phyloP scores from a whole-genome alignment of 2,888 invertebrate genomes.

The Heliconius cydno region DNA sequence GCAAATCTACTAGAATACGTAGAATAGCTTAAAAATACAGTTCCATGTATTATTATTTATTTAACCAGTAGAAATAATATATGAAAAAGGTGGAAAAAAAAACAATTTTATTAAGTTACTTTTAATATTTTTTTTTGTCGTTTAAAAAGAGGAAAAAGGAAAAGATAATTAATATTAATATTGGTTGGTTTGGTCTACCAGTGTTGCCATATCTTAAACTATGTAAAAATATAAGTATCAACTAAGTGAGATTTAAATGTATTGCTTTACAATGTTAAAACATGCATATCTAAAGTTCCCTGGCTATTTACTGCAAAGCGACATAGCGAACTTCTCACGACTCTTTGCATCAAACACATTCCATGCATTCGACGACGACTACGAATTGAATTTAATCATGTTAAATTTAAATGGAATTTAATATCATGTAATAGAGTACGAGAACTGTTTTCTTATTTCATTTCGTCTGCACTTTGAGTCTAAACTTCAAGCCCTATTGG shows the following conservation, averaged over 20 bases:
- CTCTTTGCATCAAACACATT: conserved; percentile 12
- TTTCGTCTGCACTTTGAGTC: background rate
- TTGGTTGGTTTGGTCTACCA: too few relatives aligned
- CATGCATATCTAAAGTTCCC: background rate
- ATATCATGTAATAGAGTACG: conserved; percentile 19
- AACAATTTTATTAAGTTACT: background rate
- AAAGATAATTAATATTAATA: too few relatives aligned
- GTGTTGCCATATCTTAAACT: too few relatives aligned
- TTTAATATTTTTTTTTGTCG: too few relatives aligned
- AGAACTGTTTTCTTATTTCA: conserved; percentile 14
- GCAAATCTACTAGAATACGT: too few relatives aligned
- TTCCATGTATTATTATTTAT: background rate
- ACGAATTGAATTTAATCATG: conserved; percentile 5
- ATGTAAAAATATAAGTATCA: too few relatives aligned
- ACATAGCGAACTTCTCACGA: background rate
- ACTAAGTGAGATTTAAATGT: background rate
- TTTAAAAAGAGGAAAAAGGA: too few relatives aligned
- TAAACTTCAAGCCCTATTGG: too few relatives aligned
- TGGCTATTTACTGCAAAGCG: background rate
- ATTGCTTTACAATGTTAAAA: background rate
- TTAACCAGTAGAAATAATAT: background rate
- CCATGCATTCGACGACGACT: conserved; percentile 8
- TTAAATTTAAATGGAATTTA: conserved; percentile 21
- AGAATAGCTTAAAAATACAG: background rate
- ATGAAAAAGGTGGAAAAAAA: background rate